A percentile compares a stretch with the other conserved stretches of the same genome.
Conservation (phyloP, 2,888 invertebrate species). For the Habroteleia sp. region DNA sequence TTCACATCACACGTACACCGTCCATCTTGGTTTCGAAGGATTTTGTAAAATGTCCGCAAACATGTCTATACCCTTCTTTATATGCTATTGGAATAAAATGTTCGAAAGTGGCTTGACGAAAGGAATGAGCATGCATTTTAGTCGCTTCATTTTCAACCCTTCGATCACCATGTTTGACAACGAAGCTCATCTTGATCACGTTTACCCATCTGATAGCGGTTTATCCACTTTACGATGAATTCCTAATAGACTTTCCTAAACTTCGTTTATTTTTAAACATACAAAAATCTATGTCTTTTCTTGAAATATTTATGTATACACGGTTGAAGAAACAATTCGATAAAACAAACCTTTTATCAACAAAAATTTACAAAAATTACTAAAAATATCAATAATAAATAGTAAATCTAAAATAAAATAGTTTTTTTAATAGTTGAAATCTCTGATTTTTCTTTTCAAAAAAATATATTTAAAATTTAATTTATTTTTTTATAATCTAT, state of each 20-base stretch:
- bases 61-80: conserved; percentile 9
- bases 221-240: conserved; percentile 32
- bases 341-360: too few species aligned
- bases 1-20: not conserved
- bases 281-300: not conserved
- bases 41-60: conserved; percentile 2
- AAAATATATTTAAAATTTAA: too few species aligned
- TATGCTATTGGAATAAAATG: conserved; percentile 18
- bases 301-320: too few species aligned
- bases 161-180: conserved; percentile 28
- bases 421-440: too few species aligned
- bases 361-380: too few species aligned
- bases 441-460: too few species aligned
- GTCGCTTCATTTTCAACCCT: conserved; percentile 71
- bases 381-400: too few species aligned
- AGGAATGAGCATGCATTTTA: conserved; percentile 72
- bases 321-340: too few species aligned
- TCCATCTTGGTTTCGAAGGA: conserved; percentile 2
- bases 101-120: conserved; percentile 60
- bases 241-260: not conserved
- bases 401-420: too few species aligned
- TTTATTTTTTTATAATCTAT: too few species aligned
- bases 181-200: conserved; percentile 38
- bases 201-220: conserved; percentile 32
- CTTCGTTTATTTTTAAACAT: not conserved